These are phyloP conservation scores for Acropora yongei DNA, from an alignment of 64 coral and sea anemone species.

Conservation along the genomic window DNA sequence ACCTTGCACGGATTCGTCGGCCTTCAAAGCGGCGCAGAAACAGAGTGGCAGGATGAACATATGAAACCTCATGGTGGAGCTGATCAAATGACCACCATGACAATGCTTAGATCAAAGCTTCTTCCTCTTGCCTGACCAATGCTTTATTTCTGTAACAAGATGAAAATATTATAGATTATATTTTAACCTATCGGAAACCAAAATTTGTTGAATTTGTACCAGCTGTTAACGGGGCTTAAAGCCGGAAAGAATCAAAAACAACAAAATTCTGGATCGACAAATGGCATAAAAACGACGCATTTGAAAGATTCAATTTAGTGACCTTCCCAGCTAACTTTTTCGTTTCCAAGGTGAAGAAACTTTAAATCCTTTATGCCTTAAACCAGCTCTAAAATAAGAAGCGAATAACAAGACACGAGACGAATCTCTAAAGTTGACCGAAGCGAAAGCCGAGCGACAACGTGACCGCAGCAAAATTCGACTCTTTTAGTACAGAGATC, in stretches of 20 bases:
- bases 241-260: background rate
- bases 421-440: no score
- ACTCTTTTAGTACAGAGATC: background rate
- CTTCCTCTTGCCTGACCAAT: background rate
- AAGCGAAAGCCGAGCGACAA: no score
- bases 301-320: background rate
- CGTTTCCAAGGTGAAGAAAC: background rate
- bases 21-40: background rate
- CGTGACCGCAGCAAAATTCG: background rate
- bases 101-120: background rate
- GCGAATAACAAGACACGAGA: no score
- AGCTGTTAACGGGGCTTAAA: no score
- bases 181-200: no score
- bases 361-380: no score
- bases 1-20: constrained; percentile 13
- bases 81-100: no score
- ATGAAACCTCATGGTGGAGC: background rate
- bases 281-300: background rate
- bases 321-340: background rate
- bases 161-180: background rate
- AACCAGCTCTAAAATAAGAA: background rate
- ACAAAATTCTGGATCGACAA: background rate
- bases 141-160: background rate
- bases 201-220: no score
- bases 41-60: background rate